Conservation (phyloP, 2,113 vertebrate species). For the Callocephalon fimbriatum region DNA sequence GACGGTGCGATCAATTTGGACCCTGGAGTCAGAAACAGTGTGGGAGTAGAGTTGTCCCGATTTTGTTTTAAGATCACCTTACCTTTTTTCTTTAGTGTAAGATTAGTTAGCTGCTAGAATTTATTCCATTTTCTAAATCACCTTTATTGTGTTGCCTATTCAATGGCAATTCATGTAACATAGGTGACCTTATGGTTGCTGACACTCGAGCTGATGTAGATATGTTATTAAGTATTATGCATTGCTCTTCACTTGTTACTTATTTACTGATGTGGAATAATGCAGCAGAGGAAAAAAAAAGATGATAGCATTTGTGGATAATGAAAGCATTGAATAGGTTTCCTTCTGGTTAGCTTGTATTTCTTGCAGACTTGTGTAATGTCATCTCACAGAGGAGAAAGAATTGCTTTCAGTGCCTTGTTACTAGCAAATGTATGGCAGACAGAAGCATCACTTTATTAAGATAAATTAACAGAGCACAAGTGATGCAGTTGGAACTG, state of each 20-base stretch:
- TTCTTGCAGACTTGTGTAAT: not conserved
- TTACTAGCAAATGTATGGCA: not conserved
- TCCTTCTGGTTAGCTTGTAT: not conserved
- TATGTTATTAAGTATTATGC: not conserved
- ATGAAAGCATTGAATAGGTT: not conserved
- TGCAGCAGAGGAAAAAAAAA: not conserved
- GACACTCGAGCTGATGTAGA: not conserved
- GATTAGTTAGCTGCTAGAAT: not conserved
- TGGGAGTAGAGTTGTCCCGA: not conserved
- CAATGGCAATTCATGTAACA: not conserved
- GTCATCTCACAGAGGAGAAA: not conserved
- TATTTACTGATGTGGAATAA: slow-evolving; percentile 28
- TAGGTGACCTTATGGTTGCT: not conserved
- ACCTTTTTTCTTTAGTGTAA: not conserved
- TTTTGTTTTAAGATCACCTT: not conserved
- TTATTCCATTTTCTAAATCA: not conserved
- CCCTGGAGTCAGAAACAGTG: not conserved
- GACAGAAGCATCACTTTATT: not conserved
- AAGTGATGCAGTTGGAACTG: not conserved
- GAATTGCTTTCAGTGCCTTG: not conserved
- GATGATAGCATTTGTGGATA: not conserved
- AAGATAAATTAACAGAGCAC: not conserved
- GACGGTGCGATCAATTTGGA: not conserved
- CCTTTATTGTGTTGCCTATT: not conserved
- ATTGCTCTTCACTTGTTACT: not conserved